Evolutionary conservation across 2,797 vertebrate genomes (phyloP).

Genomic region (Brachyalestes nurse): DNA sequence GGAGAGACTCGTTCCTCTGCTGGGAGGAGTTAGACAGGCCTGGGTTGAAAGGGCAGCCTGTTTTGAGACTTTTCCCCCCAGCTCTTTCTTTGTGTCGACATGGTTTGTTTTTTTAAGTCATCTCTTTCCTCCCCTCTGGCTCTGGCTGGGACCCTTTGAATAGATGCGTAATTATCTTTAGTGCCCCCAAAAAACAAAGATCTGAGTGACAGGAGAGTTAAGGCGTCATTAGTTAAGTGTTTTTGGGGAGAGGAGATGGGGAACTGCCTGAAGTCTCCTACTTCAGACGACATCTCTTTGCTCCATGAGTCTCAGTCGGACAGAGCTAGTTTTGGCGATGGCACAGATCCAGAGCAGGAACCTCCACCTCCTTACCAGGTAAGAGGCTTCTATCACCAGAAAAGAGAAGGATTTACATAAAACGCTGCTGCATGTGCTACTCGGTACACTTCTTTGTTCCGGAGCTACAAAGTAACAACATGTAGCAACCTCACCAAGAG

Average conservation of each 20-base stretch:
- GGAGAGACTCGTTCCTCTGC: not conserved
- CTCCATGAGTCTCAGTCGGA: conserved; percentile 97
- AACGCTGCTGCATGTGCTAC: not conserved
- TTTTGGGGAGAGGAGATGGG: conserved; percentile 85
- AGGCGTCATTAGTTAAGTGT: conserved; percentile 14
- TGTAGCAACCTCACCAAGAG: not conserved
- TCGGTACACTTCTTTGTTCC: conserved; percentile 21
- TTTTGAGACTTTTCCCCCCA: conserved; percentile 6
- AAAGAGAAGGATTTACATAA: not conserved
- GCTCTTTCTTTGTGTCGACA: conserved; percentile 75
- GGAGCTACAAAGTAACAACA: not conserved
- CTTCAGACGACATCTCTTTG: conserved; percentile 96
- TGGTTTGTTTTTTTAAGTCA: conserved; percentile 75
- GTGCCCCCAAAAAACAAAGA: not conserved
- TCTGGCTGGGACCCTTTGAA: conserved; percentile 47
- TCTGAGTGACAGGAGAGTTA: not conserved
- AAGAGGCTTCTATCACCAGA: conserved; percentile 39
- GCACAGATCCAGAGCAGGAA: conserved; percentile 90
- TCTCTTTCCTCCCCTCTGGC: conserved; percentile 57
- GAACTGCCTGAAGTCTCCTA: conserved; percentile 96
- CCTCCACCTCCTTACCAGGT: conserved; percentile 98
- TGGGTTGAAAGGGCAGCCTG: not conserved
- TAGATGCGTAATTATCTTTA: conserved; percentile 24
- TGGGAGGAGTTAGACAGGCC: not conserved
- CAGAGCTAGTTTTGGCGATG: conserved; percentile 93